Conservation (phyloP, 2,888 invertebrate genomes). For the Neuroscelio doddi region DNA sequence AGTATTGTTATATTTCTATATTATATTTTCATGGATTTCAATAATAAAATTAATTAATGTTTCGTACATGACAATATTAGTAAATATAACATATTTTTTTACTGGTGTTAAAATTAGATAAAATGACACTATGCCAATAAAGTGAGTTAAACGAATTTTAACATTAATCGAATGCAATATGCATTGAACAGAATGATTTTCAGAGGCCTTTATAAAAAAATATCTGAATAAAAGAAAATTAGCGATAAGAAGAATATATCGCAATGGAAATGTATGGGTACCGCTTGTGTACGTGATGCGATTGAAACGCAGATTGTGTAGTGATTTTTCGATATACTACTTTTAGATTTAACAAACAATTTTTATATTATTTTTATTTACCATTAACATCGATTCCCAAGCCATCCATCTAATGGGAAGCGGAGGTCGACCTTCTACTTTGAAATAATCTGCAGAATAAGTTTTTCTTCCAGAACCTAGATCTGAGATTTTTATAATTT, state of each 20-base stretch:
- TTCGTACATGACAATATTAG: too few relatives aligned
- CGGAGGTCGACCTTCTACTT: conserved; percentile 80
- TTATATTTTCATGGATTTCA: too few relatives aligned
- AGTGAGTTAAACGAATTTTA: conserved; percentile 23
- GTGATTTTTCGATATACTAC: conserved; percentile 37
- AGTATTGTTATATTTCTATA: too few relatives aligned
- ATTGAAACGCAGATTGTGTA: conserved; percentile 31
- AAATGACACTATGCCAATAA: too few relatives aligned
- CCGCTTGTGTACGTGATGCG: conserved; percentile 16
- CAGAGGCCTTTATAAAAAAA: conserved; percentile 25
- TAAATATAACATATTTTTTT: too few relatives aligned
- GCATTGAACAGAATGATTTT: conserved; percentile 33
- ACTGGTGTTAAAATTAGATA: too few relatives aligned
- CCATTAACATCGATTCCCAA: conserved; percentile 87
- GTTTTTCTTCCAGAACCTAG: conserved; percentile 81
- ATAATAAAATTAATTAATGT: too few relatives aligned
- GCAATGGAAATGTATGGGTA: conserved; percentile 35
- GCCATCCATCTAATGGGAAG: conserved; percentile 92
- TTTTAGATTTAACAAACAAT: conserved; percentile 31
- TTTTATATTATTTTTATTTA: conserved; percentile 69
- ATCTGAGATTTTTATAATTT: conserved; percentile 83
- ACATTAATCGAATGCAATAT: conserved; percentile 29
- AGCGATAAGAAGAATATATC: conserved; percentile 35
- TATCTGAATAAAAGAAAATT: conserved; percentile 38
- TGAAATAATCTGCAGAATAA: conserved; percentile 86